A percentile compares a stretch with the other conserved stretches of the same genome.
Evolutionary conservation across 2,113 vertebrate genomes (phyloP).

Genomic region (Pteronura brasiliensis): DNA sequence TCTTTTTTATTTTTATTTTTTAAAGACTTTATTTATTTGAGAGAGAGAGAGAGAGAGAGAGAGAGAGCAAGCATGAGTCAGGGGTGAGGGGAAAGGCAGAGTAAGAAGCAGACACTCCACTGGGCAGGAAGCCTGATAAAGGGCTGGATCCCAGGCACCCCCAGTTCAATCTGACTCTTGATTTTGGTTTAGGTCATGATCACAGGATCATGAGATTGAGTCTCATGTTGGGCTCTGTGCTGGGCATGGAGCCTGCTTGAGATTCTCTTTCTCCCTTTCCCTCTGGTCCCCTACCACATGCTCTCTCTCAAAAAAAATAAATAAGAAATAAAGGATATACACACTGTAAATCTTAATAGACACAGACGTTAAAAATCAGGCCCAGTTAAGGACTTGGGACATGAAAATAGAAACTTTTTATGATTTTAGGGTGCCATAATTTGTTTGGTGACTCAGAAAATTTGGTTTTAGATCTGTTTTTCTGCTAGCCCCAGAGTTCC

Average conservation of each 20-base stretch:
- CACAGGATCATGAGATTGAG: no score
- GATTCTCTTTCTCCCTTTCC: not conserved
- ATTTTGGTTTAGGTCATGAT: no score
- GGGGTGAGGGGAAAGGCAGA: not conserved
- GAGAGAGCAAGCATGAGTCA: not conserved
- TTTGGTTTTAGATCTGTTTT: slow-evolving; percentile 42
- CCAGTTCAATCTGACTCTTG: no score
- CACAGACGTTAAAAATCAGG: not conserved
- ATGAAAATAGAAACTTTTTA: slow-evolving; percentile 42
- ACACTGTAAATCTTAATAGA: not conserved
- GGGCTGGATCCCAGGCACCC: not conserved
- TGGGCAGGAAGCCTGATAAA: not conserved
- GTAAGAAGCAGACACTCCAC: not conserved
- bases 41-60: not conserved
- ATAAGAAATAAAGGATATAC: not conserved
- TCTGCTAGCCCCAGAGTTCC: not conserved
- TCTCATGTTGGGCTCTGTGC: no score
- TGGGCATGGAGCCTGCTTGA: not conserved
- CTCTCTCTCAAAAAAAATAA: not conserved
- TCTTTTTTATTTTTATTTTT: not conserved
- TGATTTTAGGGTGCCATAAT: slow-evolving; percentile 56
- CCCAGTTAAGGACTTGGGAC: not conserved
- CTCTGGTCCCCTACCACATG: not conserved
- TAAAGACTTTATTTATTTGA: not conserved
- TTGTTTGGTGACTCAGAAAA: slow-evolving; percentile 67